These are phyloP conservation scores for Torymus auratus DNA, from an alignment of 2,888 invertebrate species.

Conservation along the genomic window DNA sequence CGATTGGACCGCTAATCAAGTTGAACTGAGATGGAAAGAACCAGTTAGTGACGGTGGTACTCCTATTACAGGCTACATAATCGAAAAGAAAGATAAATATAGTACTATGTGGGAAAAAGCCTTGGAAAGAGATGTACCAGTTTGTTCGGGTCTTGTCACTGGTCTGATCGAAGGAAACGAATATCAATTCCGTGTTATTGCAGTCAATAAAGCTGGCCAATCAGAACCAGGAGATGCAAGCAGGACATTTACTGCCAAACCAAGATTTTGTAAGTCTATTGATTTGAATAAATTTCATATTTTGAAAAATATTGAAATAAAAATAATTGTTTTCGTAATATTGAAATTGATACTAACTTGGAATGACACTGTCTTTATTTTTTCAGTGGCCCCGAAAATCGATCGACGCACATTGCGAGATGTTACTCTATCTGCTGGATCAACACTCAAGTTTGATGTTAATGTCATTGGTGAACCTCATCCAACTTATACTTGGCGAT, in stretches of 20 bases:
- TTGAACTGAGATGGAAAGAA: slow-evolving; percentile 93
- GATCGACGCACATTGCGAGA: slow-evolving; percentile 94
- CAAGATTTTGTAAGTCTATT: slow-evolving; percentile 83
- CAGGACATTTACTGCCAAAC: slow-evolving; percentile 91
- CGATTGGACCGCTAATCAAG: slow-evolving; percentile 95
- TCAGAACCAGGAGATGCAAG: slow-evolving; percentile 94
- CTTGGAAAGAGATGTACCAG: slow-evolving; percentile 86
- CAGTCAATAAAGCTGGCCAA: slow-evolving; percentile 95
- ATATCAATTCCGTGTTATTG: slow-evolving; percentile 97
- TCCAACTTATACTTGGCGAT: slow-evolving; percentile 95
- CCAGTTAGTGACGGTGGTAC: slow-evolving; percentile 95
- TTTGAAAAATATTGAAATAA: slow-evolving; percentile 5
- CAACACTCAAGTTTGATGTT: slow-evolving; percentile 94
- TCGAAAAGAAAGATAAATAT: slow-evolving; percentile 95
- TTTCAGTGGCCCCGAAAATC: slow-evolving; percentile 93
- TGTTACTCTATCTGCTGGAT: slow-evolving; percentile 93
- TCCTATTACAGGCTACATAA: slow-evolving; percentile 93
- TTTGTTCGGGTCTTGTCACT: slow-evolving; percentile 88
- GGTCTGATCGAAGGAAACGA: slow-evolving; percentile 96
- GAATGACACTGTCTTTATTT: neutral
- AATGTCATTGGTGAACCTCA: slow-evolving; percentile 96
- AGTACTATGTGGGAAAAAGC: slow-evolving; percentile 96
- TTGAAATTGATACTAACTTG: neutral
- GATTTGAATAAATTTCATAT: neutral
- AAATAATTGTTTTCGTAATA: neutral